Base-by-base conservation (phyloP, 1,140 invertebrate genomes). In the Pantala flavescens region DNA sequence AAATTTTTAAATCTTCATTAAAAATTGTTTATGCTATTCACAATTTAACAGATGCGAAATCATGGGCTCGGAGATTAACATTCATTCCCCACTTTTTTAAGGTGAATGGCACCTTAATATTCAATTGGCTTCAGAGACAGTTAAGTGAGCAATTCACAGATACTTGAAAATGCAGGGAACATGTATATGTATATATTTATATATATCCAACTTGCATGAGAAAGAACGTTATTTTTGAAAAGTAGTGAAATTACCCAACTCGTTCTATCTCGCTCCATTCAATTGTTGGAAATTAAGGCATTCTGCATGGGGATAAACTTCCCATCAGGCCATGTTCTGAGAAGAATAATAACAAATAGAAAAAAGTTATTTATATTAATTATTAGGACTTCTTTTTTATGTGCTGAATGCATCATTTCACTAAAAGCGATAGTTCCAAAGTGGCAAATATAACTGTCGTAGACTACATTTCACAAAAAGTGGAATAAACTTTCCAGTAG, bases 131-230 rank as follows among this genome's bases (percentile, higher is more conserved):
- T 19, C 1, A 63, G 3, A 63, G 49, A 63, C 49, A 63, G 49
- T 16, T 63, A 75, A 77, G 75, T 78, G 78, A 78, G 76, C 78
- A 77, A 78, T 77, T 77, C 76, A 77, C 77, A 78, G 76, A 76
- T 76, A 76, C 70, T 76, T 74, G 43, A 71, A 74, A 74, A 70
- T 74, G 42, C 42, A 70, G 72, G 42, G 63, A 74, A 24, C 43
- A 73, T 55, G 42, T 75, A 77, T 43, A 36, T 23, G 71, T 43
- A 76, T 43, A 73, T 76, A 73, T 70, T 49, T 63, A 63, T 63
- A 49, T 9, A 16, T 49, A 24, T 72, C 71, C 71, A 28, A 72
- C 23, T 72, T 72, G 71, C 71, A 72, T 23, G 71, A 49, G 43
- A 49, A 16, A 72, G 71, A 23, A 72, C 71, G n/a, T 72, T 72